Percentiles rank a stretch among this genome's conserved stretches.
Evolutionary conservation across 1,140 invertebrate species (phyloP).

Genomic region (Zaprionus tsacasi): DNA sequence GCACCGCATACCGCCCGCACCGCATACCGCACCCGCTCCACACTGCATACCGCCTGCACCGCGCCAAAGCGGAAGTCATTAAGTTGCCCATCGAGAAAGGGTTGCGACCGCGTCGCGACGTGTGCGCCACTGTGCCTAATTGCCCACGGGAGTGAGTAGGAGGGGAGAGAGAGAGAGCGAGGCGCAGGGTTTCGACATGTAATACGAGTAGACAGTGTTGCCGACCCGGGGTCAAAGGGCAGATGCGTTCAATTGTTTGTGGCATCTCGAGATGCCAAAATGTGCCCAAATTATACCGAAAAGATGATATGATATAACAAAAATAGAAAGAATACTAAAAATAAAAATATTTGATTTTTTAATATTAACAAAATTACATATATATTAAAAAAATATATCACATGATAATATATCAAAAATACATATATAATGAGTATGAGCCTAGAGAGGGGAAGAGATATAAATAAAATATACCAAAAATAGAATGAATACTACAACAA

Average conservation of each 20-base stretch:
- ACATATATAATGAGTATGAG: no score
- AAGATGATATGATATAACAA: no score
- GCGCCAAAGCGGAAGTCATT: conserved; percentile 65
- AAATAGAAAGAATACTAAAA: no score
- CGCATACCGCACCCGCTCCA: neutral
- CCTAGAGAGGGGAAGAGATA: no score
- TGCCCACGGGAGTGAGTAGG: conserved; percentile 34
- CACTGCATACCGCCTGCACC: conserved; percentile 3
- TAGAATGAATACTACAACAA: no score
- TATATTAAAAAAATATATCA: no score
- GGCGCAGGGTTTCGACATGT: conserved; percentile 17
- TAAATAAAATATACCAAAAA: no score
- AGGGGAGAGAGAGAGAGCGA: neutral
- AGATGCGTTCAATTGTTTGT: conserved; percentile 19
- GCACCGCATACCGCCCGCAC: conserved; percentile 3
- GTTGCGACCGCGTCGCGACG: conserved; percentile 41
- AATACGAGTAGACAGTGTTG: conserved; percentile 52
- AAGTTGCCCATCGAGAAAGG: conserved; percentile 55
- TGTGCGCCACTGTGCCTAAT: conserved; percentile 61
- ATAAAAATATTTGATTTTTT: no score
- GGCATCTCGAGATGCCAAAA: neutral
- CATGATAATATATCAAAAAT: no score
- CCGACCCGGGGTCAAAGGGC: conserved; percentile 10
- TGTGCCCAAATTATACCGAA: no score
- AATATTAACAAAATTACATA: no score